A percentile compares a stretch with the other conserved stretches of the same genome.
Evolutionary conservation across 2,888 invertebrate species (phyloP).

Genomic region (Microdon myrmicae): DNA sequence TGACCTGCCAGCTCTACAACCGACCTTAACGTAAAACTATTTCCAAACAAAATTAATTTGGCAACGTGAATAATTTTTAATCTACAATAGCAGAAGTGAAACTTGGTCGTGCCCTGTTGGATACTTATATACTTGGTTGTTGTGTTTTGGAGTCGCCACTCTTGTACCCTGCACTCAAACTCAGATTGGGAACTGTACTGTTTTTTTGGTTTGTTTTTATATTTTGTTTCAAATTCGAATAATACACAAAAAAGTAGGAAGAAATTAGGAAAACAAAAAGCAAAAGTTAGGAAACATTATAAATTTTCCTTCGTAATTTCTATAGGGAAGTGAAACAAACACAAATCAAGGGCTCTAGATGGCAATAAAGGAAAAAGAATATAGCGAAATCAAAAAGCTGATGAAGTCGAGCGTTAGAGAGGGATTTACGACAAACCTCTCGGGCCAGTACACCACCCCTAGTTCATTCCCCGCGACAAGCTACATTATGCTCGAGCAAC

Average conservation of each 20-base stretch:
- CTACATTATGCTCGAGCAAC: background rate
- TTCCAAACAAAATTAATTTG: slow-evolving; percentile 26
- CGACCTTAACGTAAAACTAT: no score
- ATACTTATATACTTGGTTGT: no score
- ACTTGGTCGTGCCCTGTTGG: slow-evolving; percentile 1
- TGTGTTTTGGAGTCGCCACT: no score
- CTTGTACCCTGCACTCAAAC: no score
- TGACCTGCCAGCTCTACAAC: no score
- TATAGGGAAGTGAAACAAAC: slow-evolving; percentile 20
- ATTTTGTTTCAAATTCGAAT: background rate
- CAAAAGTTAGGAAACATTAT: slow-evolving; percentile 26
- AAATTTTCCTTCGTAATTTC: slow-evolving; percentile 22
- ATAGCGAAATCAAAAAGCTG: background rate
- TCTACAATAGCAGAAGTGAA: background rate
- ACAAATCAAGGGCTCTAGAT: slow-evolving; percentile 14
- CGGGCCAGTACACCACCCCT: no score
- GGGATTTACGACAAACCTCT: no score
- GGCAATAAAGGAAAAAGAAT: slow-evolving; percentile 11
- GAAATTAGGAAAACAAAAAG: slow-evolving; percentile 1
- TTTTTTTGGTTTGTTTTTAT: background rate
- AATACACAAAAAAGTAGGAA: background rate
- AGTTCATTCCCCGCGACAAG: slow-evolving; percentile 1
- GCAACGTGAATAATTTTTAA: slow-evolving; percentile 22
- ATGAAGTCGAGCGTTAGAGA: background rate
- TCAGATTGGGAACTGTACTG: no score